A percentile compares a stretch with the other conserved stretches of the same genome.
These are phyloP conservation scores for Clarias magur DNA, from an alignment of 2,113 vertebrate species.

Conservation along the genomic window DNA sequence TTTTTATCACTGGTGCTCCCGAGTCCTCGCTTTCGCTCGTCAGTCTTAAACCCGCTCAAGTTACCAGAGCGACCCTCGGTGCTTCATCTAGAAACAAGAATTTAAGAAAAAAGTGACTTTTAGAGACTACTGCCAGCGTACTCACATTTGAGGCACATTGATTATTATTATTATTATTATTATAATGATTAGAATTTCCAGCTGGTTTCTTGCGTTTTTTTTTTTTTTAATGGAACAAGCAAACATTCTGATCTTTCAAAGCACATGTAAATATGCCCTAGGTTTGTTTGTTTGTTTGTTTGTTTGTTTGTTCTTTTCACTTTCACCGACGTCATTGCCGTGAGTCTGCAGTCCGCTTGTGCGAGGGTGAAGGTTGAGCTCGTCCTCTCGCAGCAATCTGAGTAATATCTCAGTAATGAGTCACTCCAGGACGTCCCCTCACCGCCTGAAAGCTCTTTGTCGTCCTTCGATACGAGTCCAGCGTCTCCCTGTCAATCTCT, in stretches of 20 bases:
- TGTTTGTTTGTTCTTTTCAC: background rate
- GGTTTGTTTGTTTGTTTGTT: conserved; percentile 15
- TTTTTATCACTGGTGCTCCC: conserved; percentile 33
- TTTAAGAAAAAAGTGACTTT: conserved; percentile 12
- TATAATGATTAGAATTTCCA: background rate
- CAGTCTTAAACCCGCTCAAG: conserved; percentile 30
- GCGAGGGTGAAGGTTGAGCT: conserved; percentile 21
- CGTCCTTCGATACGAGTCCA: background rate
- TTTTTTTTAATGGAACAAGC: conserved; percentile 19
- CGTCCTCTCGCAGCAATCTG: conserved; percentile 1
- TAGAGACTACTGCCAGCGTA: conserved; percentile 47
- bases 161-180: conserved; percentile 18
- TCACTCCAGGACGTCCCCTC: no score
- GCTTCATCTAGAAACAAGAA: conserved; percentile 38
- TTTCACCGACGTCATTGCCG: conserved; percentile 1
- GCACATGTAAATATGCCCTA: conserved; percentile 54
- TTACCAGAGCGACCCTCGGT: conserved; percentile 36
- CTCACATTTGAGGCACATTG: conserved; percentile 42
- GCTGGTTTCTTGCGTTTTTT: conserved; percentile 29
- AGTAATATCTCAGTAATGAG: conserved; percentile 3
- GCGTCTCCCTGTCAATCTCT: background rate
- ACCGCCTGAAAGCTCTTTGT: background rate
- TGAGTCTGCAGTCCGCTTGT: conserved; percentile 32
- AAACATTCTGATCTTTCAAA: conserved; percentile 17
- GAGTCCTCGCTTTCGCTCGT: conserved; percentile 30